These are phyloP conservation scores for Leptopilina syphax DNA, from an alignment of 2,888 invertebrate genomes.

Conservation along the genomic window DNA sequence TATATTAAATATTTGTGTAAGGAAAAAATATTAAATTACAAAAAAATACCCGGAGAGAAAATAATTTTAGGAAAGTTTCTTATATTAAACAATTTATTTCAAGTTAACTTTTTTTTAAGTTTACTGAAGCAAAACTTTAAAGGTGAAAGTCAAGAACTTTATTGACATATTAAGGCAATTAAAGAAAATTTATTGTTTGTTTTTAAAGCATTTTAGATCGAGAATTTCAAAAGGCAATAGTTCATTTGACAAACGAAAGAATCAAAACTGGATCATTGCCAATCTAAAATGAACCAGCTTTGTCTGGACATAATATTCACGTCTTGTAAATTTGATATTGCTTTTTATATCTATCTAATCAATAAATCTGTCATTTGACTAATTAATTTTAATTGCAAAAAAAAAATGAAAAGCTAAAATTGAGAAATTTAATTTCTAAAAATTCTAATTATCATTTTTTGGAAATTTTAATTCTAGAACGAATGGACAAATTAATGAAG, in stretches of 20 bases:
- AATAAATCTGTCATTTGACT: slow-evolving; percentile 33
- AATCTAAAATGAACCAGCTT: slow-evolving; percentile 55
- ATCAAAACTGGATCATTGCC: slow-evolving; percentile 57
- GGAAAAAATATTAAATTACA: too few species aligned
- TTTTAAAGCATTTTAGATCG: neutral
- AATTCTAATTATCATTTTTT: too few species aligned
- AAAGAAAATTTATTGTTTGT: neutral
- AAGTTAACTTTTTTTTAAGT: neutral
- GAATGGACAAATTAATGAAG: too few species aligned
- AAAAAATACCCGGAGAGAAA: too few species aligned
- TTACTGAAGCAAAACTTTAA: neutral
- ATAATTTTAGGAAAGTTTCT: too few species aligned
- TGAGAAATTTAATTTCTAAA: too few species aligned
- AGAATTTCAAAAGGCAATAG: slow-evolving; percentile 21
- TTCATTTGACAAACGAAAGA: slow-evolving; percentile 36
- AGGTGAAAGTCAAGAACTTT: neutral
- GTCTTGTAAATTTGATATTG: slow-evolving; percentile 51
- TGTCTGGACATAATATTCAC: slow-evolving; percentile 61
- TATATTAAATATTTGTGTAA: too few species aligned
- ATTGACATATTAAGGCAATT: neutral
- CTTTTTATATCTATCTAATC: slow-evolving; percentile 20
- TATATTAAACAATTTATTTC: too few species aligned
- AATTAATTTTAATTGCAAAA: neutral
- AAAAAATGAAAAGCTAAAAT: too few species aligned
- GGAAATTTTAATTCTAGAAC: too few species aligned